Base-by-base conservation (phyloP, 2,888 invertebrate genomes). In the Sthenelais limicola region DNA sequence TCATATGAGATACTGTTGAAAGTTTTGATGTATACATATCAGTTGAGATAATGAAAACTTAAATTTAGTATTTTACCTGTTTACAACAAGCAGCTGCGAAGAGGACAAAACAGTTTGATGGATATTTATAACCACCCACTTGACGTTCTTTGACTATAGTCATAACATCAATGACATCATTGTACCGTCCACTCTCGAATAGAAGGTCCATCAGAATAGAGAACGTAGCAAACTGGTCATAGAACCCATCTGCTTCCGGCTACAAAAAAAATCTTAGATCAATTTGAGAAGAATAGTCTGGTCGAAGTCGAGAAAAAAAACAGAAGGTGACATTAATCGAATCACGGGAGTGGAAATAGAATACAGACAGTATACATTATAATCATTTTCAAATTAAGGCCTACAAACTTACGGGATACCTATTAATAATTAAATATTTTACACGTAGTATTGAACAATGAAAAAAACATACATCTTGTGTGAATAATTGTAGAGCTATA, bases 61-160 rank as follows among this genome's bases (percentile, higher is more conserved):
- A 12, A n/a, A n/a, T n/a, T n/a, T n/a, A 54, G 79, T 80, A 12
- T 18, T 89, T 88, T 93, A 84, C 94, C 90, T 93, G 86, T 90
- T 93, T 93, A 82, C 92, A 93, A 83, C 92, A 94, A 28, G 93
- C 91, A 49, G 92, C 94, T 77, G 92, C 83, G 3, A 91, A 89
- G 43, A 94, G 83, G n/a, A 92, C 91, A 3, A 92, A 88, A 58
- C 91, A 89, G 86, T 93, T 92, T 83, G 91, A 91, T 0, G 94
- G 94, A 86, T 89, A 93, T 80, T 90, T 91, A 0, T 90, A 88
- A 82, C 92, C 92, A 76, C 91, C 91, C 1, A 92, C 82, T 83
- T 92, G 91, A 82, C 90, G 91, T 0, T 89, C 83, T 82, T 90
- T 90, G 1, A 93, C 89, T 0, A 85, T 85, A n/a, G 92, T 90